Base-by-base conservation (phyloP, 2,113 vertebrate genomes). In the Platysteira castanea region DNA sequence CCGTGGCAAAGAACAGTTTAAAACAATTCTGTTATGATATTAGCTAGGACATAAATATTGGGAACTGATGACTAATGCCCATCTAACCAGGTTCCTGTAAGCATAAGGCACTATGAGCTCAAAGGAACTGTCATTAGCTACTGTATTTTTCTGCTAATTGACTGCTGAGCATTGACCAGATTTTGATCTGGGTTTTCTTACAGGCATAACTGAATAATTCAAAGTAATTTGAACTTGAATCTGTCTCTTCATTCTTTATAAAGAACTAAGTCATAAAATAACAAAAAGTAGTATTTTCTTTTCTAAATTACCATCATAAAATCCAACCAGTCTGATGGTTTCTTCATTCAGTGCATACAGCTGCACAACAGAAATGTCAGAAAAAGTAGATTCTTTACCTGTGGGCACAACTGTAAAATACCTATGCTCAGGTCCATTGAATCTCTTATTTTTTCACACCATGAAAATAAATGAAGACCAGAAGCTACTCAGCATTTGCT, bases 41-140 rank as follows among this genome's bases (percentile, higher is more conserved):
- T 64, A 94, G 7, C 56, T 71, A 37, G 39, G 47, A 90, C 84
- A 87, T 57, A 84, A 84, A 82, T 74, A 89, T 35, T 71, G 61
- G 57, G 59, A 93, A 95, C 89, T 56, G 16, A 93, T 84, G 80
- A 92, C 52, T 95, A 97, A 95, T 71, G 53, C 17, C 28, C 30
- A 60, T 12, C 60, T 52, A 91, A 75, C 17, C 22, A 81, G 78
- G 69, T 91, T 95, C 80, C 89, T 95, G 77, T 64, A 92, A 95
- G 52, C 19, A 59, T 28, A 71, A 92, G 30, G 73, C 31, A 90
- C 26, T 49, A 75, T 35, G 39, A 6, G 3, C 31, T 82, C 73
- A 91, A 92, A 95, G 24, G 64, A 92, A 73, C 47, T 79, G 41
- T 71, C 80, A 87, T 84, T 70, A 95, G 15, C 35, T 53, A 69